Base-by-base conservation (phyloP, 2,888 invertebrate genomes). In the Luperina testacea region DNA sequence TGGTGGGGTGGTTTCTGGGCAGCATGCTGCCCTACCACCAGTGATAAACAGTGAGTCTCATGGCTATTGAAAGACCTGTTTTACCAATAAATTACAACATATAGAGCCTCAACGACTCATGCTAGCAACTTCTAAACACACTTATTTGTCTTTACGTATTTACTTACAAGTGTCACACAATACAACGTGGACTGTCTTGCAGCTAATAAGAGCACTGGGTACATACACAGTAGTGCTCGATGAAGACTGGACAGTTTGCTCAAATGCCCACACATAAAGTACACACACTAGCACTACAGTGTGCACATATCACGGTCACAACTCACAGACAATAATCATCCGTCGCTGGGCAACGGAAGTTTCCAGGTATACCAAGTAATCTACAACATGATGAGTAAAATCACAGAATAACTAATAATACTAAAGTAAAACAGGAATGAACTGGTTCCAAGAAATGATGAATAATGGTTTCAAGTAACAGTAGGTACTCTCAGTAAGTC, bases 121-220 rank as follows among this genome's bases (percentile, higher is more conserved):
- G 17, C 27, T 20, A 32, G 7, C 17, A 4, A 63, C 15, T 20
- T 27, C 8, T 57, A 24, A 24, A 24, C 24, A 9, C 9, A 57
- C 57, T 24, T 57, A 57, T 57, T 57, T 57, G 24, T 57, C 57
- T 17, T 11, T 27, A 17, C 57, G 48, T 45, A 57, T 65, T 67
- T 48, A 57, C 38, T 51, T 24, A 77, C 1, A 27, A 17, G 45
- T 57, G 20, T 57, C 32, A 64, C 53, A 32, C 11, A 65, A 38
- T 53, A 45, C 51, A 73, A 32, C 27, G 27, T 7, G n/a, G 9
- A 51, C 38, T 48, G n/a, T 13, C 45, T n/a, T 32, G 51, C 77
- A 63, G 42, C 38, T 75, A 63, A 61, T 75, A 75, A 75, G 48
- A 76, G 42, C 24, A 63, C 27, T 27, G 63, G 75, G 61, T 24